Evolutionary conservation across 2,888 invertebrate species (phyloP), one percentile per base, ranked within the genome.

Genomic region (Plagodis pulveraria): DNA sequence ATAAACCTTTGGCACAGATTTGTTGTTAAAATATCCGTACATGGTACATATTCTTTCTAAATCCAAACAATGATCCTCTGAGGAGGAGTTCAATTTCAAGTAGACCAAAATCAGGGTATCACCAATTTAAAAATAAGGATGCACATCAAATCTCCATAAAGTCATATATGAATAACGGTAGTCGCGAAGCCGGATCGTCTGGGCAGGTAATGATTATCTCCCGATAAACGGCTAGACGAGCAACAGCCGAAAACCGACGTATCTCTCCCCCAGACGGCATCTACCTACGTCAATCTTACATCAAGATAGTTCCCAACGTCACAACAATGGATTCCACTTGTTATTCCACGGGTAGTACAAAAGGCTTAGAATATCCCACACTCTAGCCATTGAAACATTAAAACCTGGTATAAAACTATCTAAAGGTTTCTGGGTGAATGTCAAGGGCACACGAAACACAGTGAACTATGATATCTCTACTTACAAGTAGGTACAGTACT

Each of bases 291-390:
- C 56, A 58, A 61, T 45, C 58, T 63, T 51, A 55, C 65, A 69
- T 69, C 69, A 65, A 62, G 66, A 69, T 69, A 58, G 58, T 62
- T 52, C 57, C 36, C 56, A 58, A 42, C 50, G 53, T 55, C 58
- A 65, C 66, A 69, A 69, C 69, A 69, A 69, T 65, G 59, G 63
- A 61, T 65, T 40, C 40, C 69, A 67, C 69, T 67, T 69, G 69
- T 69, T 67, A 69, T 69, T 69, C 63, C 64, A 62, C 62, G 50
- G 63, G 66, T 65, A 62, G 65, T 66, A 69, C 69, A 69, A 69
- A 65, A 66, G 66, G 62, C 52, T 61, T 62, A 50, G 62, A 64
- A 59, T 63, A 58, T 58, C 63, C 65, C 59, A 62, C 61, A 58
- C 47, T 50, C 38, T 51, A 44, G 60, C 60, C 54, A 61, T 65